Conservation (phyloP, 2,113 vertebrate genomes). For the Chaetodon trifascialis region DNA sequence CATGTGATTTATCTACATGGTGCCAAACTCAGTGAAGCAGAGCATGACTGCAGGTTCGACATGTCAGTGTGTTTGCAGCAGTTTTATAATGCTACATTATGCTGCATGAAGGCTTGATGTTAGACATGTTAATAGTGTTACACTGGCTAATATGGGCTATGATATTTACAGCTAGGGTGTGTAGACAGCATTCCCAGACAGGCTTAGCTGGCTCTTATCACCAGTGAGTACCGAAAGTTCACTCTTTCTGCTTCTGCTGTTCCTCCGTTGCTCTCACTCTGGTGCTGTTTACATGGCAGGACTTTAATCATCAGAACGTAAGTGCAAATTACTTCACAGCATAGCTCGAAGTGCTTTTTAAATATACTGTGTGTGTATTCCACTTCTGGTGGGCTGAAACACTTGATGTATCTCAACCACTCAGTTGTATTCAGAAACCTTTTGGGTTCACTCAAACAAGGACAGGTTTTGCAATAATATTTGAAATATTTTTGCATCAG, state of each 20-base stretch:
- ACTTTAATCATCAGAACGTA: slow-evolving; percentile 46
- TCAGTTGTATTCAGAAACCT: slow-evolving; percentile 6
- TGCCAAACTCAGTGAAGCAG: not conserved
- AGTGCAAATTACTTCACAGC: slow-evolving; percentile 60
- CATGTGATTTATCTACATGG: not conserved
- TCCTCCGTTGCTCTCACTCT: slow-evolving; percentile 41
- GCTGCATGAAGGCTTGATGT: not conserved
- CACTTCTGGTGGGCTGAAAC: not conserved
- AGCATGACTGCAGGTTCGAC: not conserved
- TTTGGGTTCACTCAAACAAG: not conserved
- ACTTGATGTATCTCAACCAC: not conserved
- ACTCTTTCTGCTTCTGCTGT: slow-evolving; percentile 21
- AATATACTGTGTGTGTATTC: slow-evolving; percentile 24
- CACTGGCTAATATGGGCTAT: slow-evolving; percentile 9
- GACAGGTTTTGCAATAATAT: not conserved
- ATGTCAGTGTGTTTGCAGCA: slow-evolving; percentile 4
- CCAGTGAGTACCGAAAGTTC: slow-evolving; percentile 30
- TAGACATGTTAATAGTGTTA: slow-evolving; percentile 29
- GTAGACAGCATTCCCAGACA: slow-evolving; percentile 66
- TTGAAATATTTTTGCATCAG: not conserved
- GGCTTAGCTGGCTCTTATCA: slow-evolving; percentile 61
- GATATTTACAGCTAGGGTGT: slow-evolving; percentile 48
- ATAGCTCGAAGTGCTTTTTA: slow-evolving; percentile 33
- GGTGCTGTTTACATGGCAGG: slow-evolving; percentile 16
- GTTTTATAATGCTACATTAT: not conserved